A percentile compares a stretch with the other conserved stretches of the same genome.
These are phyloP conservation scores for Distichodus sexfasciatus DNA, from an alignment of 2,797 vertebrate genomes.

Conservation along the genomic window DNA sequence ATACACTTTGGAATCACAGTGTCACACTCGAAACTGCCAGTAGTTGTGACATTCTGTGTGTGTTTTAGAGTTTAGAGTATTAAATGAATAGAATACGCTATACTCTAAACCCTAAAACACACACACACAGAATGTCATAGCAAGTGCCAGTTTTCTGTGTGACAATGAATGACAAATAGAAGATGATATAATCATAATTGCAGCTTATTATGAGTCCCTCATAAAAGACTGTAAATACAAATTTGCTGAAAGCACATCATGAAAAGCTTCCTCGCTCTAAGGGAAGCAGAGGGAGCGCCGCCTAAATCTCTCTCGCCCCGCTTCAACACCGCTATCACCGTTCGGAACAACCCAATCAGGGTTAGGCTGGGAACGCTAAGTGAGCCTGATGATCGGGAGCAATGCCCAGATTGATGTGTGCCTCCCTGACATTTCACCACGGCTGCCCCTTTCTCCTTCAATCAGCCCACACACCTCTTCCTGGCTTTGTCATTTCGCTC, in stretches of 20 bases:
- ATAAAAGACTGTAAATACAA: neutral
- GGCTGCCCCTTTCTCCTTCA: constrained; percentile 77
- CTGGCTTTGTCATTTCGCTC: constrained; percentile 90
- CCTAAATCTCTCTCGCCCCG: constrained; percentile 55
- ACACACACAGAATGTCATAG: no score
- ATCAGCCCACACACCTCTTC: constrained; percentile 62
- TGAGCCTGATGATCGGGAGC: constrained; percentile 68
- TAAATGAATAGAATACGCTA: no score
- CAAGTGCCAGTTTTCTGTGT: no score
- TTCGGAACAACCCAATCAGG: constrained; percentile 69
- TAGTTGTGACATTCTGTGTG: no score
- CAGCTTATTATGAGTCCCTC: no score
- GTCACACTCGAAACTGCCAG: no score
- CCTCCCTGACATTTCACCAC: constrained; percentile 66
- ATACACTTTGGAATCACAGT: no score
- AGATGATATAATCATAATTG: no score
- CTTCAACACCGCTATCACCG: constrained; percentile 59
- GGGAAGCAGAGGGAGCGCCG: constrained; percentile 27
- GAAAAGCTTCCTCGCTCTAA: neutral
- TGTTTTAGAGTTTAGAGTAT: no score
- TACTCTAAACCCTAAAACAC: no score
- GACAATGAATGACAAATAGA: no score
- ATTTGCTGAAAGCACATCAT: neutral
- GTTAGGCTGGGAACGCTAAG: constrained; percentile 74
- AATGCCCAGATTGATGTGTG: constrained; percentile 71